These are phyloP conservation scores for Tokudaia tokunoshimensis DNA, from an alignment of 2,797 vertebrate species.

Conservation along the genomic window DNA sequence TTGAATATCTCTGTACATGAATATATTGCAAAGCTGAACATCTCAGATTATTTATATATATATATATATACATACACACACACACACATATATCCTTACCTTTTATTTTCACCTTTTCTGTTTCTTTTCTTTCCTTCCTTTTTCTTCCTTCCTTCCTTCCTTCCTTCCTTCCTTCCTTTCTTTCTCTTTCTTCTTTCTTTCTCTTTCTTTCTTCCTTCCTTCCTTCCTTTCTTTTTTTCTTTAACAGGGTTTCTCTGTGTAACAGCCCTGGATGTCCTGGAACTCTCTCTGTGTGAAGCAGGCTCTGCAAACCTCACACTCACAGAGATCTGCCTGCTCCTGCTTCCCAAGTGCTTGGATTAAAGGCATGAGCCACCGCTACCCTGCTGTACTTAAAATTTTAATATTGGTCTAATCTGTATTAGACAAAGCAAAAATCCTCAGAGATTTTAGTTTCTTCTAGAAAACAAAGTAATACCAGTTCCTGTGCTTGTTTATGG, in stretches of 20 bases:
- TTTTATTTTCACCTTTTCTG: neutral
- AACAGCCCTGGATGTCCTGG: neutral
- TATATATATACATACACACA: too few relatives aligned
- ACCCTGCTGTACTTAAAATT: neutral
- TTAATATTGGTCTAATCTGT: neutral
- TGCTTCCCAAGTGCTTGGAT: neutral
- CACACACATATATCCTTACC: neutral
- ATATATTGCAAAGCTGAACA: neutral
- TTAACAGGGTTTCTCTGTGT: neutral
- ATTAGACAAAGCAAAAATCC: slow-evolving; percentile 19
- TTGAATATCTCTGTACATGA: neutral
- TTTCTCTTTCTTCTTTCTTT: too few relatives aligned
- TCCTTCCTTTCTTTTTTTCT: neutral
- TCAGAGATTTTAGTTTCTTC: neutral
- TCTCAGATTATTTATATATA: too few relatives aligned
- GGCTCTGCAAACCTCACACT: neutral
- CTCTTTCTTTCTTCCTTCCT: neutral
- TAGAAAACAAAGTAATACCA: slow-evolving; percentile 28
- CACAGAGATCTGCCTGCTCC: neutral
- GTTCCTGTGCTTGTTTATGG: neutral
- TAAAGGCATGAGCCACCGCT: neutral
- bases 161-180: too few relatives aligned
- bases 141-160: too few relatives aligned
- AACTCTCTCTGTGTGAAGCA: neutral
- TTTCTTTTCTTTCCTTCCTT: too few relatives aligned